Evolutionary conservation across 2,797 vertebrate species (phyloP).

Genomic region (Catamblyrhynchus diadema): DNA sequence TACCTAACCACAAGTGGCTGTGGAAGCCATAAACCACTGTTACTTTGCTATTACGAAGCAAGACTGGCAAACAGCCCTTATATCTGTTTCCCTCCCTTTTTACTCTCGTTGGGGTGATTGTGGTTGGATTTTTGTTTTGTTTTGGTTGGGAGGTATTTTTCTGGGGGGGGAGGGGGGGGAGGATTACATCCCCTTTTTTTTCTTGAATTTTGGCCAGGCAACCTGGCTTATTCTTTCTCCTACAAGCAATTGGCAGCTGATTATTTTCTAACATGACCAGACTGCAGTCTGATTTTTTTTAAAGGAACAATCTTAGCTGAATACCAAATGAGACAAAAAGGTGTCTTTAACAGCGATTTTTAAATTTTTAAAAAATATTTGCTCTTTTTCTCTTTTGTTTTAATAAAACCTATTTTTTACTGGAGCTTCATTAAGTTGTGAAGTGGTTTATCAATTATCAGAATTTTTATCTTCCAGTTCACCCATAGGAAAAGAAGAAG

Average conservation of each 20-base stretch:
- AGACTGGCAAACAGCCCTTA: neutral
- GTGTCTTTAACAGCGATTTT: neutral
- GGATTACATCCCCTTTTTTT: neutral
- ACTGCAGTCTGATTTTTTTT: neutral
- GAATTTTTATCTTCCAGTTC: neutral
- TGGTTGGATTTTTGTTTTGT: neutral
- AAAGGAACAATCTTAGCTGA: fast-evolving
- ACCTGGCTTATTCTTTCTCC: neutral
- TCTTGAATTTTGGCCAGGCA: neutral
- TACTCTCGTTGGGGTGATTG: fast-evolving
- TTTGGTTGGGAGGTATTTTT: neutral
- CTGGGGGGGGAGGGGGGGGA: fast-evolving
- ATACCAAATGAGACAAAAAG: neutral
- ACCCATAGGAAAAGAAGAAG: neutral
- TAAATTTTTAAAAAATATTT: neutral
- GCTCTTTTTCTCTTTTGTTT: neutral
- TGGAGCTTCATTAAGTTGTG: neutral
- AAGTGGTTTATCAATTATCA: neutral
- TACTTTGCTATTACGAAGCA: neutral
- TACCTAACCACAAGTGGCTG: neutral
- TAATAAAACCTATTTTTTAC: neutral
- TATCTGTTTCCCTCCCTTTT: neutral
- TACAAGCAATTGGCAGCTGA: neutral
- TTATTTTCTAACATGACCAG: neutral
- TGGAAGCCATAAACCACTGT: fast-evolving